Evolutionary conservation across 2,888 invertebrate genomes (phyloP), one percentile per base, ranked within the genome.

Genomic region (Coenonympha arcania): DNA sequence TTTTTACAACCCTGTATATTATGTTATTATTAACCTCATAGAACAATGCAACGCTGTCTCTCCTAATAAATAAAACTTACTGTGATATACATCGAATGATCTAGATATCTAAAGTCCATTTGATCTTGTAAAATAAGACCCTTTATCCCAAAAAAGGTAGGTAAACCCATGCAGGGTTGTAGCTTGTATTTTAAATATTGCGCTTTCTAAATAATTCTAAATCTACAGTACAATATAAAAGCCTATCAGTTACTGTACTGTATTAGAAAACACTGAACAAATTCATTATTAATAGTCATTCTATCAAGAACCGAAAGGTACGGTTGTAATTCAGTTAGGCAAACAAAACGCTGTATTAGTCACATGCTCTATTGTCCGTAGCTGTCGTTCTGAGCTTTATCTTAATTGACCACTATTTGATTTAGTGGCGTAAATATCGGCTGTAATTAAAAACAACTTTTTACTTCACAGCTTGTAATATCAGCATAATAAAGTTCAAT

Each of bases 331-430:
- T 76, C 73, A 73, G 76, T 80, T 79, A 81, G 71, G 70, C 66
- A 76, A 79, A 82, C 84, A 79, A 81, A 82, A 79, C 73, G 75
- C 59, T 65, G 75, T 71, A 76, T 82, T 83, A 81, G 83, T 83
- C 83, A 83, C 75, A 76, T 73, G 67, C 62, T 67, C 75, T 71
- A 83, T 83, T 84, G 83, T 83, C 73, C 71, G 66, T 64, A 68
- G 76, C 80, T 79, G 83, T 82, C 81, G 71, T 71, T 66, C 66
- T 67, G 68, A 68, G 77, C 79, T 80, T 82, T 84, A 84, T 84
- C 85, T 85, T 85, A 85, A 85, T 85, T 85, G 84, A 83, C 80
- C 79, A 69, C 75, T 71, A 75, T 83, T 84, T 84, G 83, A 85
- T 84, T 84, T 83, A 83, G 75, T 80, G 68, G 71, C 69, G 65